Base-by-base conservation (phyloP, 2,888 invertebrate species). In the Microplitis deprimator region DNA sequence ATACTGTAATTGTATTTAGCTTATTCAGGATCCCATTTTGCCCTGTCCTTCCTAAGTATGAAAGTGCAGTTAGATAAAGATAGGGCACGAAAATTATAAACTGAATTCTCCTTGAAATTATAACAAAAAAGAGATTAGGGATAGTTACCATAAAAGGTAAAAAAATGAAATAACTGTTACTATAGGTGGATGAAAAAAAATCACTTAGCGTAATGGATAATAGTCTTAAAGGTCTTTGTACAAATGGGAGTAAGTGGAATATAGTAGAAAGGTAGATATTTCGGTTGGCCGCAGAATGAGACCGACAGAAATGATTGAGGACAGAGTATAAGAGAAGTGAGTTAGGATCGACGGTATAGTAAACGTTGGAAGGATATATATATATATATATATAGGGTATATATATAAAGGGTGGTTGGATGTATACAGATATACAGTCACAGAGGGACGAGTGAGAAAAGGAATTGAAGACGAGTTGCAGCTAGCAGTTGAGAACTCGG, bases 401-500 rank as follows among this genome's bases (percentile, higher is more conserved):
- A 64, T 67, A 13, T 67, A 38, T 67, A 67, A 38, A 20, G 61
- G 68, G 62, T n/a, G 64, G 64, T 8, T 16, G 29, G 38, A 50
- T 50, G 13, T 50, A 50, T 50, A 50, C 50, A 50, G 13, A 8
- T 50, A 50, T 13, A 20, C 10, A 50, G 50, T 50, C 50, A 50
- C 50, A 50, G 50, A 8, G 29, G 13, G 50, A 13, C 4, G 50
- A 50, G 50, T 50, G 13, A 13, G 29, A 29, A 59, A 59, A 59
- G 20, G 69, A 69, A 76, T 70, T 59, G 70, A 65, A 71, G 74
- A 74, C 68, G 74, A 29, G 62, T 62, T 38, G 68, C 77, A 73
- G 76, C 79, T 65, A 67, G 68, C 17, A 73, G 77, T 74, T 75
- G 41, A 59, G 76, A 68, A 73, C 75, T 68, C 79, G 70, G 71